Conservation (phyloP, 1,140 invertebrate genomes). For the Caligus rogercresseyi region DNA sequence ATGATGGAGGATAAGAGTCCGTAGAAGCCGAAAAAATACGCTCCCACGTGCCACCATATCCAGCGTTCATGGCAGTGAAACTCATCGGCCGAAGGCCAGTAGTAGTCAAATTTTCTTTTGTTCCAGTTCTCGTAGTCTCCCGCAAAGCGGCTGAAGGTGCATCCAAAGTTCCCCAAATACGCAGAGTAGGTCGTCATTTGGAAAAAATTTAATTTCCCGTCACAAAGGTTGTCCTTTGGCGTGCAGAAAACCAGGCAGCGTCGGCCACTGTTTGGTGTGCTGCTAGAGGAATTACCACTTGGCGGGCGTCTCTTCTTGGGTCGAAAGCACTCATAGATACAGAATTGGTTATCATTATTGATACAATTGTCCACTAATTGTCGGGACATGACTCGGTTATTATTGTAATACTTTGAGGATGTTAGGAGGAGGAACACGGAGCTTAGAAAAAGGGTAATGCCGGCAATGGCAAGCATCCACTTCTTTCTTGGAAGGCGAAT, state of each 20-base stretch:
- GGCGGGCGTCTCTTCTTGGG: not conserved
- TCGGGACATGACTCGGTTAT: not conserved
- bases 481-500: not conserved
- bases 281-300: not conserved
- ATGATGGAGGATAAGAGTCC: not conserved
- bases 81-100: not conserved
- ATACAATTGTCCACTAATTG: not conserved
- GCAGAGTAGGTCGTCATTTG: not conserved
- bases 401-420: not conserved
- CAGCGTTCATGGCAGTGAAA: not conserved
- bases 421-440: not conserved
- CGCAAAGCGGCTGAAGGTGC: not conserved
- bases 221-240: not conserved
- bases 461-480: not conserved
- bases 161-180: not conserved
- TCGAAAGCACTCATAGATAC: not conserved
- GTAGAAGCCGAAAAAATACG: not conserved
- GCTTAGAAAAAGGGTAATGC: not conserved
- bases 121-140: not conserved
- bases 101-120: not conserved
- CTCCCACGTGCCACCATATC: not conserved
- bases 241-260: not conserved
- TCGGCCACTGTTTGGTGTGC: not conserved
- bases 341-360: not conserved
- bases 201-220: not conserved